A percentile compares a stretch with the other conserved stretches of the same genome.
phyloP scores from a whole-genome alignment of 2,113 vertebrate species.

The Bombycilla garrulus region DNA sequence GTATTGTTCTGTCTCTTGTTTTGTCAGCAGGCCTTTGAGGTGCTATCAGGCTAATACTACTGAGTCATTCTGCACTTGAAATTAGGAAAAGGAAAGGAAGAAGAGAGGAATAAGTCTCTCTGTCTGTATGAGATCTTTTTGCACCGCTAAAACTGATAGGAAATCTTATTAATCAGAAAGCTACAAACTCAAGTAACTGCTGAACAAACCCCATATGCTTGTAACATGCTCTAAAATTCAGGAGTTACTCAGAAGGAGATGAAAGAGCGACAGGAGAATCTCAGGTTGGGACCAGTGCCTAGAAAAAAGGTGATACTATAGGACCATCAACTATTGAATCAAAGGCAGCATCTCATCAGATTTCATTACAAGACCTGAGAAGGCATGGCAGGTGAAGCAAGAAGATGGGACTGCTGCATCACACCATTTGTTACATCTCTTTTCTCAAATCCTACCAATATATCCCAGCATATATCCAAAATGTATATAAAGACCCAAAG shows the following conservation, averaged over 20 bases:
- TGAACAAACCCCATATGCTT: not conserved
- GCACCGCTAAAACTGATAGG: not conserved
- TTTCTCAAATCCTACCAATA: not conserved
- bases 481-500: not conserved
- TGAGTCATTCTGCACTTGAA: not conserved
- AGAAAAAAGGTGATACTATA: not conserved
- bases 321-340: not conserved
- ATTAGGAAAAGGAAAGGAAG: not conserved
- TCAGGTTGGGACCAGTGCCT: not conserved
- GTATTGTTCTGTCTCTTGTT: not conserved
- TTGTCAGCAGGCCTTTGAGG: rapidly evolving
- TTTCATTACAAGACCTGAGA: not conserved
- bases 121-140: not conserved
- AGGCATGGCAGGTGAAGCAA: not conserved
- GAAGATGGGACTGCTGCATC: not conserved
- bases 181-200: not conserved
- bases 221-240: not conserved
- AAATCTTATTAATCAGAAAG: not conserved
- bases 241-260: not conserved
- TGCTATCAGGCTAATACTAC: not conserved
- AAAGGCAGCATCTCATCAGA: not conserved
- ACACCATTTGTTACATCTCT: not conserved
- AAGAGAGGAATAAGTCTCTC: not conserved
- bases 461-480: not conserved
- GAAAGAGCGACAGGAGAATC: not conserved